A percentile compares a stretch with the other conserved stretches of the same genome.
Conservation (phyloP, 2,113 vertebrate genomes). For the Sprattus sprattus region DNA sequence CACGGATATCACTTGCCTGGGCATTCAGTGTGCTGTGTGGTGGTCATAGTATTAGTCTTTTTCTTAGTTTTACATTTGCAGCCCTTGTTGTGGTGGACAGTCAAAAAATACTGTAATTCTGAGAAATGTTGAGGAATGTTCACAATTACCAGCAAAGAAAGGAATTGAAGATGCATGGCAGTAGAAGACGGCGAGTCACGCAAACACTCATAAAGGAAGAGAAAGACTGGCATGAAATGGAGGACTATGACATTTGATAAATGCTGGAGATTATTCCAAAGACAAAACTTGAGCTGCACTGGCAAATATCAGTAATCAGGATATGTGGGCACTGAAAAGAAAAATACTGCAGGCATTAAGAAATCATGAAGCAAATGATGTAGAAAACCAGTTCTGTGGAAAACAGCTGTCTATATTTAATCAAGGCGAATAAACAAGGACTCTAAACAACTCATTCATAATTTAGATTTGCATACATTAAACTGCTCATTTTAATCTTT, state of each 20-base stretch:
- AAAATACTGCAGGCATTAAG: constrained; percentile 14
- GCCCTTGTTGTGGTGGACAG: background rate
- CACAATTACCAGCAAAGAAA: background rate
- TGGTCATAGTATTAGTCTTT: background rate
- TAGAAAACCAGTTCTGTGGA: constrained; percentile 41
- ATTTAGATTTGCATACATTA: constrained; percentile 84
- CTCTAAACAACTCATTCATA: constrained; percentile 81
- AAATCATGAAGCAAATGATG: constrained; percentile 30
- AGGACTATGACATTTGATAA: background rate
- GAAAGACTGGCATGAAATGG: background rate
- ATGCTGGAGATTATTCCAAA: background rate
- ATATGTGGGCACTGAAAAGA: background rate
- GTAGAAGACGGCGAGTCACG: background rate
- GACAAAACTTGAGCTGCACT: background rate
- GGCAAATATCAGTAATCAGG: background rate
- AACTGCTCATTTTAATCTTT: constrained; percentile 75
- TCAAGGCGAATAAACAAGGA: constrained; percentile 78
- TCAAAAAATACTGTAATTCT: background rate
- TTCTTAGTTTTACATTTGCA: constrained; percentile 10
- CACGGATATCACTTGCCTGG: background rate
- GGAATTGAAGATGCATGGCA: background rate
- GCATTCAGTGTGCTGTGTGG: background rate
- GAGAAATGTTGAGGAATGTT: background rate
- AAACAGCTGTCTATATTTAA: constrained; percentile 81
- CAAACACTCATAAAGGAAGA: background rate